These are phyloP conservation scores for Graphium colonna DNA, from an alignment of 2,888 invertebrate genomes.

Conservation along the genomic window DNA sequence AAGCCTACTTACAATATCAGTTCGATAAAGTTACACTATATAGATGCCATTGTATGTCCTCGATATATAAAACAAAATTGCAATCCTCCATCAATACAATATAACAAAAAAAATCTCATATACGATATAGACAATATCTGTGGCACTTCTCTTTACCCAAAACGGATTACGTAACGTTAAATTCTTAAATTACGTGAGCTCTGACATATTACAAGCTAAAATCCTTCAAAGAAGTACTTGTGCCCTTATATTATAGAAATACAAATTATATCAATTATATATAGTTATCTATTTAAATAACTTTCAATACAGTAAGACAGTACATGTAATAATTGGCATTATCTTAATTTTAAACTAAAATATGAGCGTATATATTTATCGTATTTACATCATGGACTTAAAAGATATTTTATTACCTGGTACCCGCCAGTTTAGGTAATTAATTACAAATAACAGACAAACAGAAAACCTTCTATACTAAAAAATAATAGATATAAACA, in stretches of 20 bases:
- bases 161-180: slow-evolving; percentile 27
- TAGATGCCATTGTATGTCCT: slow-evolving; percentile 39
- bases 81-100: slow-evolving; percentile 34
- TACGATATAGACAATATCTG: slow-evolving; percentile 37
- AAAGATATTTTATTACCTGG: slow-evolving; percentile 11
- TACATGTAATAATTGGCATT: slow-evolving; percentile 6
- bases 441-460: not conserved
- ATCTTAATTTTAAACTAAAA: not conserved
- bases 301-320: slow-evolving; percentile 7
- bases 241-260: slow-evolving; percentile 40
- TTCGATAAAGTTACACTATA: slow-evolving; percentile 35
- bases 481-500: too few species aligned
- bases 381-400: slow-evolving; percentile 10
- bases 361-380: not conserved
- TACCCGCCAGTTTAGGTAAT: slow-evolving; percentile 17
- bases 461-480: too few species aligned
- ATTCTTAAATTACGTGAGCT: slow-evolving; percentile 33
- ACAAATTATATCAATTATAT: not conserved
- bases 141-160: slow-evolving; percentile 33
- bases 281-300: not conserved
- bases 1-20: slow-evolving; percentile 62
- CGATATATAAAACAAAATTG: slow-evolving; percentile 39
- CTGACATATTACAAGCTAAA: slow-evolving; percentile 32
- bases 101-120: slow-evolving; percentile 32
- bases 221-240: slow-evolving; percentile 55